Percentiles rank a stretch among this genome's conserved stretches.
These are phyloP conservation scores for Plebejus melissa DNA, from an alignment of 2,888 invertebrate species.

Conservation along the genomic window DNA sequence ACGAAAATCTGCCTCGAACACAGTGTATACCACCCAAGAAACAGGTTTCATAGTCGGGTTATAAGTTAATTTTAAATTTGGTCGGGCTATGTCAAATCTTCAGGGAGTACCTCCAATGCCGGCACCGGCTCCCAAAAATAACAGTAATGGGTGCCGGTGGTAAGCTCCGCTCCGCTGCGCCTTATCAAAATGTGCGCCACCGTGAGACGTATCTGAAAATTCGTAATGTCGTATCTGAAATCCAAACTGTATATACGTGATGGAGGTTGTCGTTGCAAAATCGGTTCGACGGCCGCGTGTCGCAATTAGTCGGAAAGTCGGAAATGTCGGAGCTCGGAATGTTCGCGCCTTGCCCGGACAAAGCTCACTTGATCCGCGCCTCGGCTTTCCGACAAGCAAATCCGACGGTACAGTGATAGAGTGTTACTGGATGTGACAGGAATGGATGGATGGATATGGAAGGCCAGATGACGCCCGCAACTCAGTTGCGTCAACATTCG, in stretches of 20 bases:
- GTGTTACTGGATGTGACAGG: conserved; percentile 34
- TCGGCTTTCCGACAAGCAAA: conserved; percentile 66
- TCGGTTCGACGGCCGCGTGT: conserved; percentile 55
- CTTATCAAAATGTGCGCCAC: neutral
- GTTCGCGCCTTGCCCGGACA: conserved; percentile 55
- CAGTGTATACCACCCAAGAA: too few relatives aligned
- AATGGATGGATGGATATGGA: too few relatives aligned
- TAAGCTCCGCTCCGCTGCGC: neutral
- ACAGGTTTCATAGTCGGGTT: too few relatives aligned
- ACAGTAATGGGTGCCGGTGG: too few relatives aligned
- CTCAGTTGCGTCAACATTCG: too few relatives aligned
- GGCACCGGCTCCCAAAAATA: too few relatives aligned
- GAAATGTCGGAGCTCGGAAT: conserved; percentile 42
- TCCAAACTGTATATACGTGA: conserved; percentile 35
- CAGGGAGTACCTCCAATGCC: too few relatives aligned
- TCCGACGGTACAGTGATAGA: conserved; percentile 48
- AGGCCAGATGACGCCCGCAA: too few relatives aligned
- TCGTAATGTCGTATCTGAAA: conserved; percentile 27
- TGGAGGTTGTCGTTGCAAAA: conserved; percentile 41
- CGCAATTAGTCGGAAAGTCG: conserved; percentile 59
- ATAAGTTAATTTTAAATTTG: too few relatives aligned
- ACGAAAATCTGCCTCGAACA: too few relatives aligned
- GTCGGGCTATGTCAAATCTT: too few relatives aligned
- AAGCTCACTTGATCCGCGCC: conserved; percentile 68
- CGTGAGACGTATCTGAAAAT: neutral